Percentiles rank a stretch among this genome's conserved stretches.
Evolutionary conservation across 1,140 invertebrate genomes (phyloP).

Genomic region (Drosophila carrolli): DNA sequence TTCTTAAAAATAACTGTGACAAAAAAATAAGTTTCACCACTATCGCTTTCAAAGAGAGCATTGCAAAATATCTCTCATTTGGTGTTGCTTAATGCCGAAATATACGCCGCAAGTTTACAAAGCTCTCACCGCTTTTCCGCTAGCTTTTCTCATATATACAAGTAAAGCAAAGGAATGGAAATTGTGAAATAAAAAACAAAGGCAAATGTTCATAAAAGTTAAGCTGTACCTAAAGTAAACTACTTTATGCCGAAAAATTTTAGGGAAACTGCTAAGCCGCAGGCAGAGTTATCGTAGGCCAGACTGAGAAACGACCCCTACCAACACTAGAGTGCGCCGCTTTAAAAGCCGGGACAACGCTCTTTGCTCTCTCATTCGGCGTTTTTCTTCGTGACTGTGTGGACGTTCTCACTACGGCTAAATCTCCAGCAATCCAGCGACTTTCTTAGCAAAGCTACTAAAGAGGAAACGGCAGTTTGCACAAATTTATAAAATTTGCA

Average conservation of each 20-base stretch:
- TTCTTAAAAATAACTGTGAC: neutral
- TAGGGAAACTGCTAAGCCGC: neutral
- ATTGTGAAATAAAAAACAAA: neutral
- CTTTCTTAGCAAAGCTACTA: slow-evolving; percentile 62
- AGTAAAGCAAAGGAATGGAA: neutral
- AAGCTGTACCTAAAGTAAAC: neutral
- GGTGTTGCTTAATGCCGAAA: slow-evolving; percentile 15
- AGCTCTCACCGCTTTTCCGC: neutral
- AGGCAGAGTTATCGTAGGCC: neutral
- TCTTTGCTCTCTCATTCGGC: slow-evolving; percentile 77
- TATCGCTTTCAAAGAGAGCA: slow-evolving; percentile 8
- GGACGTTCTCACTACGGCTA: slow-evolving; percentile 58
- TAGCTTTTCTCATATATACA: neutral
- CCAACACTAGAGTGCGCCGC: slow-evolving; percentile 22
- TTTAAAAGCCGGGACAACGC: slow-evolving; percentile 35
- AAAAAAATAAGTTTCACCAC: slow-evolving; percentile 5
- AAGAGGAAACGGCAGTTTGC: slow-evolving; percentile 60
- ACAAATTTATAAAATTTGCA: slow-evolving; percentile 64
- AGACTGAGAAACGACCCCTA: slow-evolving; percentile 3
- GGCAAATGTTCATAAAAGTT: neutral
- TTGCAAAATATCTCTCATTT: neutral
- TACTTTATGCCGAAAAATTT: neutral
- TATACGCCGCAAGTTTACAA: slow-evolving; percentile 1
- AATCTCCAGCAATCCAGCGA: slow-evolving; percentile 52
- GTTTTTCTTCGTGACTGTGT: slow-evolving; percentile 75